A percentile compares a stretch with the other conserved stretches of the same genome.
Conservation (phyloP, 2,888 invertebrate species). For the Andrena bucephala region DNA sequence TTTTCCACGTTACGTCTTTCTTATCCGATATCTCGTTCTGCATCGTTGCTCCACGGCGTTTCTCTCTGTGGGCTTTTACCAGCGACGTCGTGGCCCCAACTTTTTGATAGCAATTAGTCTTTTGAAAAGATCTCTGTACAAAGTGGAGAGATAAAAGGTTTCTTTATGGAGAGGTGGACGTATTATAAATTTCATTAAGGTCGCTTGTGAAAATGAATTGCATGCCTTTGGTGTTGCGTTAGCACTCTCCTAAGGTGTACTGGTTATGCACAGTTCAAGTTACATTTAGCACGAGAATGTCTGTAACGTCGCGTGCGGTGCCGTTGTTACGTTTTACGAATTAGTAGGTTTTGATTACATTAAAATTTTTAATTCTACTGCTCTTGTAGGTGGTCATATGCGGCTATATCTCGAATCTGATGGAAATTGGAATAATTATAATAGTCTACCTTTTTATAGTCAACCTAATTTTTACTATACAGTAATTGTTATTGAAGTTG, state of each 20-base stretch:
- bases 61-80: neutral
- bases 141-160: neutral
- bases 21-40: conserved; percentile 34
- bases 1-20: conserved; percentile 31
- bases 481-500: too few species aligned
- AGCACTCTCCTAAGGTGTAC: neutral
- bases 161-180: neutral
- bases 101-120: conserved; percentile 15
- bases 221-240: neutral
- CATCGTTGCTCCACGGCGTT: conserved; percentile 1
- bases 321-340: neutral
- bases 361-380: neutral
- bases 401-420: too few species aligned
- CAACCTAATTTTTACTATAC: too few species aligned
- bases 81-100: neutral
- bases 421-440: too few species aligned
- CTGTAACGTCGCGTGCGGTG: neutral
- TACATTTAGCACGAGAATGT: neutral
- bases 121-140: neutral
- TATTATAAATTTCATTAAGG: neutral
- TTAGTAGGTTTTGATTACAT: neutral
- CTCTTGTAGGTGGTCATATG: neutral
- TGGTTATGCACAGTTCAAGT: neutral
- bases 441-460: too few species aligned
- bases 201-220: neutral